Evolutionary conservation across 2,888 invertebrate genomes (phyloP).

Genomic region (Dendrolimus houi): DNA sequence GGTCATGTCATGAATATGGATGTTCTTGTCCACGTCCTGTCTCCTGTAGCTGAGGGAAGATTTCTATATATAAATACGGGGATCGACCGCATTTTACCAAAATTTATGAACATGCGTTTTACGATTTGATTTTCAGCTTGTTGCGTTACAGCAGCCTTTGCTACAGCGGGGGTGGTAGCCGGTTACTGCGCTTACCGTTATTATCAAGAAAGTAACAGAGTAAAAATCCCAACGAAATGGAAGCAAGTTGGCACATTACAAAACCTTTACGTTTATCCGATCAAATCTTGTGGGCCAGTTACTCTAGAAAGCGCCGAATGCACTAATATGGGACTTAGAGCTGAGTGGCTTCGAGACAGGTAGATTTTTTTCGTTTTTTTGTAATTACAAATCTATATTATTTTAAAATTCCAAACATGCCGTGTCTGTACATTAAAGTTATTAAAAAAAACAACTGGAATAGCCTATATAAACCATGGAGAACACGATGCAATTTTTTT

Average conservation of each 20-base stretch:
- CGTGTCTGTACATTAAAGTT: no score
- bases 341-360: conserved; percentile 75
- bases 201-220: conserved; percentile 26
- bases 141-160: conserved; percentile 32
- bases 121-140: conserved; percentile 21
- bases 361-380: conserved; percentile 8
- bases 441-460: no score
- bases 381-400: no score
- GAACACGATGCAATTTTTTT: no score
- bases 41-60: no score
- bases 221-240: conserved; percentile 68
- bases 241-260: conserved; percentile 74
- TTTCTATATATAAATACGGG: no score
- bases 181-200: conserved; percentile 41
- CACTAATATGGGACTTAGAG: conserved; percentile 68
- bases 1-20: no score
- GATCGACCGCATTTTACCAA: neutral
- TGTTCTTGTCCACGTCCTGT: no score
- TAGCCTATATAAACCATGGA: no score
- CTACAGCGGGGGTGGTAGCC: conserved; percentile 42
- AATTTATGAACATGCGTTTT: neutral
- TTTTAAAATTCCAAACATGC: no score
- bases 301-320: conserved; percentile 67
- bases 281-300: conserved; percentile 77
- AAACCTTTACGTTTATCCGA: conserved; percentile 72